These are phyloP conservation scores for Tachysurus vachellii DNA, from an alignment of 2,113 vertebrate species.

Conservation along the genomic window DNA sequence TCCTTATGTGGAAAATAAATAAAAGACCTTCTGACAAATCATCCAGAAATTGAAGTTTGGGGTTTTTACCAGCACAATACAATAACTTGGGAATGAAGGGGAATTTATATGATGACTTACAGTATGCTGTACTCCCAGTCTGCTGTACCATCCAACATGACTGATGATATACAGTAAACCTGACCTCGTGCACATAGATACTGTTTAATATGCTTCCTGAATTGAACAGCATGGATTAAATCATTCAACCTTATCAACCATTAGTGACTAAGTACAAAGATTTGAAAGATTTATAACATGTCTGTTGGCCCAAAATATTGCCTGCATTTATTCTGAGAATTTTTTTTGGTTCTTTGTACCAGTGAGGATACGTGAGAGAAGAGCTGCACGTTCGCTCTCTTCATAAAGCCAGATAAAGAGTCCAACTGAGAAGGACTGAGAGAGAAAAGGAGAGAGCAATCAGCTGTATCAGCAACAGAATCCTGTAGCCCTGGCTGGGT, in stretches of 20 bases:
- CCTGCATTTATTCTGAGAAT: constrained; percentile 31
- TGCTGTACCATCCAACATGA: constrained; percentile 13
- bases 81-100: background rate
- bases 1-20: background rate
- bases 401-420: constrained; percentile 20
- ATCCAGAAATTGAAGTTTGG: no score
- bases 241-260: background rate
- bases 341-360: constrained; percentile 9
- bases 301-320: constrained; percentile 47
- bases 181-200: constrained; percentile 12
- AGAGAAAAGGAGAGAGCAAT: constrained; percentile 25
- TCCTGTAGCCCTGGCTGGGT: constrained; percentile 57
- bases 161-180: constrained; percentile 43
- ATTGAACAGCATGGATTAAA: constrained; percentile 19
- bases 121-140: background rate
- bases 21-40: background rate
- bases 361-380: constrained; percentile 45
- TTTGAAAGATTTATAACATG: constrained; percentile 48
- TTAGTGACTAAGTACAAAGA: constrained; percentile 6
- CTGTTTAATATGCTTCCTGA: constrained; percentile 23
- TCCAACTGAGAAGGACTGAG: constrained; percentile 13
- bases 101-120: background rate
- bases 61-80: background rate
- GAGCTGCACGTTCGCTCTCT: constrained; percentile 22
- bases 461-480: constrained; percentile 48